phyloP scores from a whole-genome alignment of 2,113 vertebrate species.

The Tonatia bakeri region DNA sequence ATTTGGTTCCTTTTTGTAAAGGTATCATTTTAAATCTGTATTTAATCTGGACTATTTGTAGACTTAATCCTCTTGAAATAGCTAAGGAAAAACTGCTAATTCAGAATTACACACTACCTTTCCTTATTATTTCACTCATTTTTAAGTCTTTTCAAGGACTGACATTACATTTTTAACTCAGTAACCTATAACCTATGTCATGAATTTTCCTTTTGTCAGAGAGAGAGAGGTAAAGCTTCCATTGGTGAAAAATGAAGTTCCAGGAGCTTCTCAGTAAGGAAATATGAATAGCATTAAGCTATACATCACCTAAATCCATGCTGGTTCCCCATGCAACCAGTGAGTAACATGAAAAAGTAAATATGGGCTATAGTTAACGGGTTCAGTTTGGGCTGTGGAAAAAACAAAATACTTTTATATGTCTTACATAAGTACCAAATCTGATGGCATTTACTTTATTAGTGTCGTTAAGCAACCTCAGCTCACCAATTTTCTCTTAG shows the following conservation, averaged over 20 bases:
- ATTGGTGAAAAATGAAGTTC: background rate
- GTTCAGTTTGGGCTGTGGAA: background rate
- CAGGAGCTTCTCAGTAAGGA: background rate
- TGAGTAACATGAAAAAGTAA: background rate
- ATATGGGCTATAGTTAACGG: background rate
- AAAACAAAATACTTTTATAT: conserved; percentile 14
- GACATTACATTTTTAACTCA: background rate
- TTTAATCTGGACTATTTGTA: background rate
- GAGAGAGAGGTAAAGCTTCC: background rate
- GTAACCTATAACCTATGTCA: background rate
- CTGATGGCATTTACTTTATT: background rate
- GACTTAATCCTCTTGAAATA: conserved; percentile 10
- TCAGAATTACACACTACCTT: background rate
- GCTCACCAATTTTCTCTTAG: background rate
- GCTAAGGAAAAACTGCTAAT: background rate
- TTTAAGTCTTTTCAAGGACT: background rate
- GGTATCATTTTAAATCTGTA: background rate
- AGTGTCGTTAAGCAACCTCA: background rate
- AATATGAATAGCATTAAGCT: background rate
- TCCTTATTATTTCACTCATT: conserved; percentile 15
- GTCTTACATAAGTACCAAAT: background rate
- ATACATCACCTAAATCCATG: background rate
- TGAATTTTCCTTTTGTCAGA: background rate
- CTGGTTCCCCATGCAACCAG: background rate
- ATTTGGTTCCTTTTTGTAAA: background rate